Conservation (phyloP, 2,888 invertebrate species). For the Antheraea yamamai region DNA sequence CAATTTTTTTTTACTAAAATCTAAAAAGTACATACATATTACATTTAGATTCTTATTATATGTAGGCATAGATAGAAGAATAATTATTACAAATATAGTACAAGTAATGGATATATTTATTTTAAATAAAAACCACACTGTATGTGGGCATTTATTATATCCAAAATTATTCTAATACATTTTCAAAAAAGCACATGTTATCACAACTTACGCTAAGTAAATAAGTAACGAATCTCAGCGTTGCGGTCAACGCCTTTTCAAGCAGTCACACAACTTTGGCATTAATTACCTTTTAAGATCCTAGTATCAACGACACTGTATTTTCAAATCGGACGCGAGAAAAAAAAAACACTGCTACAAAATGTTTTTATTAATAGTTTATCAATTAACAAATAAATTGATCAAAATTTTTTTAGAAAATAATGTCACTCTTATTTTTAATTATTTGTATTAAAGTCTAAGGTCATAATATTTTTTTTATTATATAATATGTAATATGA, state of each 20-base stretch:
- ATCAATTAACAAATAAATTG: neutral
- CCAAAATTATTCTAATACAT: too few relatives aligned
- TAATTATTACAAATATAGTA: too few relatives aligned
- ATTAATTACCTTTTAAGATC: constrained; percentile 23
- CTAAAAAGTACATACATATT: too few relatives aligned
- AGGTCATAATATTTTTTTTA: neutral
- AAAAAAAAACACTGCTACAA: constrained; percentile 20
- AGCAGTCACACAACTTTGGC: constrained; percentile 44
- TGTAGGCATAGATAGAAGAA: too few relatives aligned
- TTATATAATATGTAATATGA: neutral
- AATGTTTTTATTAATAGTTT: constrained; percentile 23
- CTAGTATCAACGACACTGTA: constrained; percentile 6
- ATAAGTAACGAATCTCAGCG: constrained; percentile 28
- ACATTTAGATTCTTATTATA: too few relatives aligned
- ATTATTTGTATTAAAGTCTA: neutral
- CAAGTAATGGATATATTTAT: too few relatives aligned
- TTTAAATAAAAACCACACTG: too few relatives aligned
- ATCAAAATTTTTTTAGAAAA: neutral
- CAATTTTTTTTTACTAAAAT: too few relatives aligned
- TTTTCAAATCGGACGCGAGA: constrained; percentile 3
- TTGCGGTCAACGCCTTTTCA: constrained; percentile 56
- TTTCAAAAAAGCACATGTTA: constrained; percentile 8
- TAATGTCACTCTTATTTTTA: neutral
- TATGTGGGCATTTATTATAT: too few relatives aligned
- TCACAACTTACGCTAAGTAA: constrained; percentile 33